phyloP scores from a whole-genome alignment of 2,888 invertebrate species.

The Brassicogethes aeneus region DNA sequence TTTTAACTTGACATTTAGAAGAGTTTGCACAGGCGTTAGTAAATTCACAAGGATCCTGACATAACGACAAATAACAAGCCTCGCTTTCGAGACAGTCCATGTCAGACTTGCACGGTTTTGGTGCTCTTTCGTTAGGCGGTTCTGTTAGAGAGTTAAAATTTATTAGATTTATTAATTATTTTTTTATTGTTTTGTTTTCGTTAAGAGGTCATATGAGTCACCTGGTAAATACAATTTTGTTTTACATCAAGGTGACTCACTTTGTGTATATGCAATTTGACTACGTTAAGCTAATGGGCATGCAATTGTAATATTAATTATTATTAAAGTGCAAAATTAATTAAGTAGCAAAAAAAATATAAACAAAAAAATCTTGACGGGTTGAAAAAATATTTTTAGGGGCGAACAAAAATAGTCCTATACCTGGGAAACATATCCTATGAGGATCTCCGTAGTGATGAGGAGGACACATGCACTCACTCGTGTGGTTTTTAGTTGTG shows the following conservation, averaged over 20 bases:
- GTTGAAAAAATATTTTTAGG: constrained; percentile 4
- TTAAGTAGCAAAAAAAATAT: constrained; percentile 11
- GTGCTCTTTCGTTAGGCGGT: constrained; percentile 60
- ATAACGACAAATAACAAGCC: constrained; percentile 74
- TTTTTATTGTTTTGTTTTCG: too few species aligned
- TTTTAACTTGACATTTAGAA: constrained; percentile 71
- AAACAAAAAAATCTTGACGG: background rate
- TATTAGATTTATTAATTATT: constrained; percentile 11
- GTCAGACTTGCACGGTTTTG: constrained; percentile 74
- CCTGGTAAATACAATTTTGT: too few species aligned
- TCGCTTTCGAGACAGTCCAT: constrained; percentile 75
- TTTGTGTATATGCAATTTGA: too few species aligned
- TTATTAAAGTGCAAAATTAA: constrained; percentile 23
- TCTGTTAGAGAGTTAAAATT: constrained; percentile 43
- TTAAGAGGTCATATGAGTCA: too few species aligned
- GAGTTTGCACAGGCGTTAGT: constrained; percentile 65
- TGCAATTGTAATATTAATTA: constrained; percentile 2
- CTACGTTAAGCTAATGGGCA: background rate
- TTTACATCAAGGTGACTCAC: too few species aligned
- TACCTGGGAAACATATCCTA: constrained; percentile 55
- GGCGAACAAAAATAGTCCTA: constrained; percentile 21
- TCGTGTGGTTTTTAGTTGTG: constrained; percentile 53
- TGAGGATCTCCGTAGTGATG: constrained; percentile 46
- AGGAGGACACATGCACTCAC: constrained; percentile 53
- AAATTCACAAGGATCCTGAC: constrained; percentile 78